Base-by-base conservation (phyloP, 2,113 vertebrate species). In the Myocastor coypus region DNA sequence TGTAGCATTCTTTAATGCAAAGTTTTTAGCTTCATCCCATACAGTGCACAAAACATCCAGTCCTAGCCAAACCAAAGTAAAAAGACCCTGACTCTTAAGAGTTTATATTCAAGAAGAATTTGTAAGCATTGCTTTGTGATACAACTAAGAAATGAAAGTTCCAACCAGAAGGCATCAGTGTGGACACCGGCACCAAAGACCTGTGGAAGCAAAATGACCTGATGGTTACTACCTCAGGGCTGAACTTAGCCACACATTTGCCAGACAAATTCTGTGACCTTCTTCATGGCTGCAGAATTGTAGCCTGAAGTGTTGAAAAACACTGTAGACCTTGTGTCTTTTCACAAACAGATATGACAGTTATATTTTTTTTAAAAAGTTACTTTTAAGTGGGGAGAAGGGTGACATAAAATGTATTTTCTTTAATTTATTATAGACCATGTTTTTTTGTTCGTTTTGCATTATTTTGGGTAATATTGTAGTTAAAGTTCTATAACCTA, bases 391-490 rank as follows among this genome's bases (percentile, higher is more conserved):
- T 28, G 40, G 24, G 28, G 26, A 55, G 75, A 89, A 75, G 3
- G 30, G 22, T 34, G 75, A 59, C 12, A 83, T 69, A 59, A 89
- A 90, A 93, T 61, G 42, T 69, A 34, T 30, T 83, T 89, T 82
- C 68, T 63, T 91, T 63, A 52, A 75, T 68, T 68, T 57, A 32
- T 75, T 63, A 71, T 37, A 42, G 50, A 68, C 81, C 68, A 32
- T 30, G 9, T 8, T 89, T 10, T 86, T 86, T 83, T 83, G 73
- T 85, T 93, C 46, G 59, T 85, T 94, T 92, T 81, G n/a, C 5
- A 34, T 12, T 28, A 66, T 73, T 88, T 52, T 26, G 26, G 26
- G 4, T 77, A 80, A 30, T 40, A 73, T 22, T 73, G n/a, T 52
- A 42, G 28, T 82, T 84, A 87, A 85, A 71, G 84, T 59, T 91